Percentiles rank a stretch among this genome's conserved stretches.
These are phyloP conservation scores for Anarhynchus alexandrinus DNA, from an alignment of 2,113 vertebrate genomes.

Conservation along the genomic window DNA sequence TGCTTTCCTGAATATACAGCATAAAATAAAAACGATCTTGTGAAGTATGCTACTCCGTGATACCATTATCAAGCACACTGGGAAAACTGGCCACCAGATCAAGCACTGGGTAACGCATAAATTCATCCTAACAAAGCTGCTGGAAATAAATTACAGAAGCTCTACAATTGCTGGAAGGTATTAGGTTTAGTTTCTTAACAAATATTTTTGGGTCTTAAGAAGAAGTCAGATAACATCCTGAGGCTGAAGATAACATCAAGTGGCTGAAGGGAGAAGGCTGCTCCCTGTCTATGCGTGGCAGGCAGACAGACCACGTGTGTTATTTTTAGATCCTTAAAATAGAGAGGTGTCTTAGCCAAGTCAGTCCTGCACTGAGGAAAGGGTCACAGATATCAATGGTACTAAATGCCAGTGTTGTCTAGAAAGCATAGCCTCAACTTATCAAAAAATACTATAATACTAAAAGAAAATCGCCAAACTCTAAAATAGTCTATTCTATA, in stretches of 20 bases:
- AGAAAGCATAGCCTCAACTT: not conserved
- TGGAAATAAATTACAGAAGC: not conserved
- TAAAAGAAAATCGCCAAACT: not conserved
- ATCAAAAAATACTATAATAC: not conserved
- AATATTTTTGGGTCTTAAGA: not conserved
- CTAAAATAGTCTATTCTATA: not conserved
- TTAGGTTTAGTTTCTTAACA: not conserved
- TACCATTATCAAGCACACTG: not conserved
- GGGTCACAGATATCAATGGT: not conserved
- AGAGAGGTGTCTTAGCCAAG: not conserved
- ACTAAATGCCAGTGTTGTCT: not conserved
- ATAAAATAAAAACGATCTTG: not conserved
- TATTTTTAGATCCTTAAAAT: not conserved
- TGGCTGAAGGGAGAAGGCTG: not conserved
- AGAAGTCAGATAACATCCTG: not conserved
- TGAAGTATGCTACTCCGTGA: not conserved
- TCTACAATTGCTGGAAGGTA: not conserved
- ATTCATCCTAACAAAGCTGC: not conserved
- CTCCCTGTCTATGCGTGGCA: not conserved
- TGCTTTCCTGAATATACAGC: not conserved
- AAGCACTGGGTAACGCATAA: not conserved
- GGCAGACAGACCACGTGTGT: not conserved
- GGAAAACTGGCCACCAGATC: not conserved
- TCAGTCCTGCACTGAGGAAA: not conserved
- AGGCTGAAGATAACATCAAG: conserved; percentile 3